Evolutionary conservation across 2,113 vertebrate genomes (phyloP).

Genomic region (Puffinus mauretanicus): DNA sequence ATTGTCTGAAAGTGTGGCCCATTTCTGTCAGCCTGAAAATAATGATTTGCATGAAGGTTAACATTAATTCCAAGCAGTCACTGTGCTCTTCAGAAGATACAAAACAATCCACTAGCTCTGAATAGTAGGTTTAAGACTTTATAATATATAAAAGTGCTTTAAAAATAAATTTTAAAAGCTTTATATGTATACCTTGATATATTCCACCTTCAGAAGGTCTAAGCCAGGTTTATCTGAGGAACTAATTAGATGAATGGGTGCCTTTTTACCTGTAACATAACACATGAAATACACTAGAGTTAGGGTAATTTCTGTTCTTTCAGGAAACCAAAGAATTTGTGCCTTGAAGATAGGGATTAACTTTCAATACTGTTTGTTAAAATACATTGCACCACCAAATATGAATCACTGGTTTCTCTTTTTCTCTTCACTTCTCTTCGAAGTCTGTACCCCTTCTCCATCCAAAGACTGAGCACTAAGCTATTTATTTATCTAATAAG

Average conservation of each 20-base stretch:
- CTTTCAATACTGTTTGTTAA: neutral
- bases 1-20: constrained; percentile 85
- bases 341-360: neutral
- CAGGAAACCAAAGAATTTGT: neutral
- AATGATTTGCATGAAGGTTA: neutral
- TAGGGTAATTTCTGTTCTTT: neutral
- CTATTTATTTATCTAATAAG: neutral
- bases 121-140: neutral
- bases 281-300: neutral
- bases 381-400: neutral
- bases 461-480: neutral
- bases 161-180: neutral
- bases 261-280: constrained; percentile 74
- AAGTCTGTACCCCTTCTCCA: neutral
- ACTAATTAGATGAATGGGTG: constrained; percentile 85
- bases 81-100: neutral
- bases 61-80: neutral
- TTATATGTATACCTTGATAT: constrained; percentile 80
- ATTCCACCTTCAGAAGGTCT: constrained; percentile 92
- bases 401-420: neutral
- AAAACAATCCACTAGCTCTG: neutral
- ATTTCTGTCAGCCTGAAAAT: constrained; percentile 81
- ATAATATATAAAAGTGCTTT: neutral
- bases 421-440: no score
- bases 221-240: constrained; percentile 84